Conservation (phyloP, 2,888 invertebrate species). For the Ornithoptera alexandrae region DNA sequence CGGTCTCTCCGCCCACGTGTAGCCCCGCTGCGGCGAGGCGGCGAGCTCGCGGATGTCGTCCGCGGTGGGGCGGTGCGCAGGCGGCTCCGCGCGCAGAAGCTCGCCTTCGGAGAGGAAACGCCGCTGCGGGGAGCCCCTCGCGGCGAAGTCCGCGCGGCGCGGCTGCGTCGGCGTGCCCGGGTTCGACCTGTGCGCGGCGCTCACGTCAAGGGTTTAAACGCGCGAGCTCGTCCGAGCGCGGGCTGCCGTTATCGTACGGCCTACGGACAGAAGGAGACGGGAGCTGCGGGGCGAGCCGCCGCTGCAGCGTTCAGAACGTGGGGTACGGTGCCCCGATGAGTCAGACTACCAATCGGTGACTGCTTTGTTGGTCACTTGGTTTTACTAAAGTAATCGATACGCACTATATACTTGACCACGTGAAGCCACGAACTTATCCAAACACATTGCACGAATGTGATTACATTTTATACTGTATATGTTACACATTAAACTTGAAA, state of each 20-base stretch:
- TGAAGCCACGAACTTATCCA: background rate
- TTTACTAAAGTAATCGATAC: background rate
- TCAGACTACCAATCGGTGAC: conserved; percentile 15
- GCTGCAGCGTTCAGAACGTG: conserved; percentile 57
- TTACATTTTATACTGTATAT: background rate
- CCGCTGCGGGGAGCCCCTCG: conserved; percentile 85
- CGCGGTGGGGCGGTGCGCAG: conserved; percentile 84
- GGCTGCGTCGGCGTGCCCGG: conserved; percentile 95
- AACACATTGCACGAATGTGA: background rate
- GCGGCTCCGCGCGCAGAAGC: conserved; percentile 85
- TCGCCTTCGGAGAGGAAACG: conserved; percentile 91
- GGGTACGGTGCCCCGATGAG: background rate
- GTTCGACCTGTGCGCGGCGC: conserved; percentile 88
- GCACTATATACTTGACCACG: background rate
- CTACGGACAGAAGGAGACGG: conserved; percentile 80
- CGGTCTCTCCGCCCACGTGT: conserved; percentile 76
- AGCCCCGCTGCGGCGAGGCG: conserved; percentile 89
- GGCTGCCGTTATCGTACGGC: conserved; percentile 79
- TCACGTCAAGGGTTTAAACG: conserved; percentile 78
- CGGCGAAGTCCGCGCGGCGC: conserved; percentile 91
- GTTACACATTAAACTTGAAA: background rate
- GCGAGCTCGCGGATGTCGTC: conserved; percentile 93
- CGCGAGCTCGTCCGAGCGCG: conserved; percentile 78
- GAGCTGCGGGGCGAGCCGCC: conserved; percentile 75
- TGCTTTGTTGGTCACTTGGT: conserved; percentile 14